phyloP scores from a whole-genome alignment of 2,888 invertebrate genomes.

The Oxyteleia sp. region DNA sequence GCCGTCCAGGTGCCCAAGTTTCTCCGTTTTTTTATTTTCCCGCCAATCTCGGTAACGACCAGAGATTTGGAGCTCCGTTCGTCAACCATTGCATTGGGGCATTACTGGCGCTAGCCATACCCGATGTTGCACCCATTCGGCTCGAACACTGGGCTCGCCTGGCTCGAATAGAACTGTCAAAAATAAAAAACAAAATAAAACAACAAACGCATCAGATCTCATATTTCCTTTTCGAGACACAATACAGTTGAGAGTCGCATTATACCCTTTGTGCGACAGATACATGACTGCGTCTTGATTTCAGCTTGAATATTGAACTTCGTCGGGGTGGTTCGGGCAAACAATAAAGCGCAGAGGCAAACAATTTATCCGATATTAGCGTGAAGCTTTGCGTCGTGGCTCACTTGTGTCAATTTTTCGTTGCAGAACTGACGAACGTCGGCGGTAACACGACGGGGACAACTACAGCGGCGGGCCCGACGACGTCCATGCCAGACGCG shows the following conservation, averaged over 20 bases:
- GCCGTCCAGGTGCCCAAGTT: no score
- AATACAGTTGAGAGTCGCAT: conserved; percentile 31
- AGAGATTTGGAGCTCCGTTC: no score
- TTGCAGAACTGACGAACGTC: conserved; percentile 84
- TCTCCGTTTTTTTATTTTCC: no score
- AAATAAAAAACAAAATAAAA: no score
- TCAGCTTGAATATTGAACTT: conserved; percentile 11
- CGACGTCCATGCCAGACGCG: conserved; percentile 87
- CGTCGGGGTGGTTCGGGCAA: background rate
- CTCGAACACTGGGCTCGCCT: no score
- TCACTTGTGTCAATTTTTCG: conserved; percentile 23
- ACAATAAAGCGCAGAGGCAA: conserved; percentile 1
- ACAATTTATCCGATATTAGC: conserved; percentile 16
- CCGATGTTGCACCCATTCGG: no score
- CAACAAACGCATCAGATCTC: conserved; percentile 19
- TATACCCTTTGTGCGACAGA: background rate
- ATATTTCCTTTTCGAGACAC: conserved; percentile 37
- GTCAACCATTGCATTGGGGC: no score
- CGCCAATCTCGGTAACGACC: no score
- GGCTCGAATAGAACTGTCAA: no score
- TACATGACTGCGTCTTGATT: conserved; percentile 11
- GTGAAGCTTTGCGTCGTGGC: background rate
- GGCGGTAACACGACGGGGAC: conserved; percentile 86
- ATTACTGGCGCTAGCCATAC: no score
- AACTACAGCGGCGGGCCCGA: conserved; percentile 83